phyloP scores from a whole-genome alignment of 2,888 invertebrate species.

The Stictocephala bisonia region DNA sequence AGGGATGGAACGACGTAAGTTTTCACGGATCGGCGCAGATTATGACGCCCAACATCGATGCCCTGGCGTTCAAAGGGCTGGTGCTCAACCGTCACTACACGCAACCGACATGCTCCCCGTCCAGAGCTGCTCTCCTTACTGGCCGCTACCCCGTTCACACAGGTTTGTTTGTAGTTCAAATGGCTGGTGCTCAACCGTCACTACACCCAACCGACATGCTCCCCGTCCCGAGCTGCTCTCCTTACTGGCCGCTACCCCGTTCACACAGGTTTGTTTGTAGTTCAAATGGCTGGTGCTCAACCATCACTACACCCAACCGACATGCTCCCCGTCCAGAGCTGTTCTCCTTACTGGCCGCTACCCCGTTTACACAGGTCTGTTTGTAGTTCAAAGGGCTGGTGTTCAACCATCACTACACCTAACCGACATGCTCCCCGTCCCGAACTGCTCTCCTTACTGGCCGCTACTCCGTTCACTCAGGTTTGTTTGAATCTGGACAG shows the following conservation, averaged over 20 bases:
- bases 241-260: conserved; percentile 69
- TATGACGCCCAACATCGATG: conserved; percentile 69
- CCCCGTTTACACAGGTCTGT: conserved; percentile 68
- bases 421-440: conserved; percentile 69
- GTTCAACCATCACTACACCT: conserved; percentile 68
- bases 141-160: conserved; percentile 68
- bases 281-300: conserved; percentile 68
- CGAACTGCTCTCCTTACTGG: conserved; percentile 68
- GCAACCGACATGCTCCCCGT: conserved; percentile 69
- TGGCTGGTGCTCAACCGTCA: conserved; percentile 68
- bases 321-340: conserved; percentile 68
- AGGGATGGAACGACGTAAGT: conserved; percentile 71
- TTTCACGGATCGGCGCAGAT: conserved; percentile 69
- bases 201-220: conserved; percentile 69
- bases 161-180: too few species aligned
- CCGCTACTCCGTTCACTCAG: conserved; percentile 68
- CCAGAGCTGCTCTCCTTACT: conserved; percentile 67
- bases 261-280: conserved; percentile 68
- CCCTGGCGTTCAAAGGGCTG: conserved; percentile 67
- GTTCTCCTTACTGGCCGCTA: conserved; percentile 68
- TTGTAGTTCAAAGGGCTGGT: too few species aligned
- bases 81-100: conserved; percentile 69
- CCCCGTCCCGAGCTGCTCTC: conserved; percentile 67
- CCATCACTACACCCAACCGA: conserved; percentile 68
- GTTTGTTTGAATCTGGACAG: too few species aligned